Conservation (phyloP, 2,113 vertebrate genomes). For the Rhinopithecus roxellana region DNA sequence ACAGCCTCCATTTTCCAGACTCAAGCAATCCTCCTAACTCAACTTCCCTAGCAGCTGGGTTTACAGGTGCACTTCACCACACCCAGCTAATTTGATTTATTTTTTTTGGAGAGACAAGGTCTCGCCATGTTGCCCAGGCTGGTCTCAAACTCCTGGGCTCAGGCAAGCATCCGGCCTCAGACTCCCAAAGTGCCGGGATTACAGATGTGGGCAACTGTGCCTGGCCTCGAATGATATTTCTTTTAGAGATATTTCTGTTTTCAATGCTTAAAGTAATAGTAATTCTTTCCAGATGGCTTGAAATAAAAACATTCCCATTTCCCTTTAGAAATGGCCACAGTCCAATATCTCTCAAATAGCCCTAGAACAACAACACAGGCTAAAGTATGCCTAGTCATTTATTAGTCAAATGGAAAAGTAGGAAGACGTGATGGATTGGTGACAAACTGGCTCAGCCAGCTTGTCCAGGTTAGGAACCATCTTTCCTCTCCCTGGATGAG, state of each 20-base stretch:
- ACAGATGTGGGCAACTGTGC: too few relatives aligned
- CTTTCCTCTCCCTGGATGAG: background rate
- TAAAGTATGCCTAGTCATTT: background rate
- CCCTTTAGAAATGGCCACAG: background rate
- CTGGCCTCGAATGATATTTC: background rate
- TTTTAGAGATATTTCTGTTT: background rate
- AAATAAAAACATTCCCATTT: constrained; percentile 22
- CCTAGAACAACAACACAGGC: background rate
- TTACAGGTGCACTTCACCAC: too few relatives aligned
- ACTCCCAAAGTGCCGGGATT: too few relatives aligned
- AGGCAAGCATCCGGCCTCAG: too few relatives aligned
- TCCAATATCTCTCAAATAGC: background rate
- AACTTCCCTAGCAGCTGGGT: too few relatives aligned
- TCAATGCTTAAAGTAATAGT: background rate
- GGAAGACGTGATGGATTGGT: background rate
- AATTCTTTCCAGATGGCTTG: constrained; percentile 1
- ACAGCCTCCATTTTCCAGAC: too few relatives aligned
- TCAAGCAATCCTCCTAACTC: too few relatives aligned
- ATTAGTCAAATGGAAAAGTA: background rate
- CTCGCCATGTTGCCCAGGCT: too few relatives aligned
- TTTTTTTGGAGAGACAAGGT: too few relatives aligned
- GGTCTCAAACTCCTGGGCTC: too few relatives aligned
- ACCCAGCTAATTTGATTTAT: too few relatives aligned
- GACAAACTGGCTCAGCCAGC: background rate
- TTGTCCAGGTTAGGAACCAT: background rate